Evolutionary conservation across 2,797 vertebrate genomes (phyloP), one percentile per base, ranked within the genome.

Genomic region (Sebastes kiyomatsui): DNA sequence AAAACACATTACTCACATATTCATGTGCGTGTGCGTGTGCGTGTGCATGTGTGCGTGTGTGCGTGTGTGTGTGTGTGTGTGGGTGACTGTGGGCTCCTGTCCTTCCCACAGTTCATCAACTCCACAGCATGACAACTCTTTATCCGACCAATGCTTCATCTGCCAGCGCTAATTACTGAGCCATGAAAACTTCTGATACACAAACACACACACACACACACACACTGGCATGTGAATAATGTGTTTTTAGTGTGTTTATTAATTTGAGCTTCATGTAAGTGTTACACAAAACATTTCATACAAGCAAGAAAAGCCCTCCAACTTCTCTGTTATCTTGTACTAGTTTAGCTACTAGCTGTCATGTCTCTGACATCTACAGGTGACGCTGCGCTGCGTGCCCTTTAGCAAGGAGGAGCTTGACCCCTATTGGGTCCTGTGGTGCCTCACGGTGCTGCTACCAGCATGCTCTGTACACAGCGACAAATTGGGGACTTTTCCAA

Each of bases 41-140:
- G 32, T 61, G 55, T 58, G 55, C 49, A 49, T 58, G 52, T 49
- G 62, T 65, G 61, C 1, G 7, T 30, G 28, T 1, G 30, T 1
- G 56, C 67, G 66, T 42, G 59, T 23, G 58, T 27, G 73, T 60
- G 67, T 68, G 58, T 49, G 73, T 64, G 67, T 83, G 68, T 65
- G 64, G 46, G 96, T 96, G 95, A 96, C 97, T 97, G 93, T 96
- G 93, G 96, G 97, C 96, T 97, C 96, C 97, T 96, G 97, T 97
- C 96, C 97, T 96, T 96, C 96, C 95, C 96, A 98, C 97, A 99
- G 98, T 97, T 99, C 98, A 99, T 99, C 98, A 99, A 98, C 97
- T 97, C 97, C 98, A 95, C 98, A 99, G 98, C 97, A 97, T 96
- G 98, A 96, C 94, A 95, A 97, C 96, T 88, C 91, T 91, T 96